Base-by-base conservation (phyloP, 2,113 vertebrate species). In the Cairina moschata region DNA sequence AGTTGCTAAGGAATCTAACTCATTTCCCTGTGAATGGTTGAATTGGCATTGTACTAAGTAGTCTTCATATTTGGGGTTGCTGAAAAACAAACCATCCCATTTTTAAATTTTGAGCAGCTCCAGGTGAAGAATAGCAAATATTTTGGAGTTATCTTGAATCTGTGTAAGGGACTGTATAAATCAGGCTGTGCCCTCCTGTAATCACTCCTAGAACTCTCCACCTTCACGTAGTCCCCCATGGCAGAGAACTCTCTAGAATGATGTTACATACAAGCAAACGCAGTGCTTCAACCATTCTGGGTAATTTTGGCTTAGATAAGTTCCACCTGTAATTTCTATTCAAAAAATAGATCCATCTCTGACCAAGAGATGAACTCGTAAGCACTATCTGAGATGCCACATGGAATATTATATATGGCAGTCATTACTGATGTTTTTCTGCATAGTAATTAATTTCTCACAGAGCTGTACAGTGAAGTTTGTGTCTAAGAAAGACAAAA, bases 401-500 rank as follows among this genome's bases (percentile, higher is more conserved):
- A 12, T 21, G 15, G 42, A 55, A 17, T 36, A 13, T 46, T 90
- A 26, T 12, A 40, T 21, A 36, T 65, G 50, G 36, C 40, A 93
- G 72, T 44, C 59, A 42, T 86, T 93, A 93, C 29, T 54, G 83
- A 66, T 88, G 32, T 4, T 94, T 94, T 44, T 23, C 59, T 48
- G 59, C 18, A 83, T 71, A 32, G 8, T 85, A 94, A 93, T 93
- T 89, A 95, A 52, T 59, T 42, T 84, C 66, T 96, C 21, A 29
- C 15, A 65, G 42, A 90, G 17, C 14, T 62, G 28, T 38, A 34
- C 18, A 67, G 26, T 68, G 68, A 69, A 58, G 36, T 38, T 56
- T 48, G 56, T 21, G 69, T 73, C 80, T 48, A 29, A 79, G 55
- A 36, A 90, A 94, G 67, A 67, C 16, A n/a, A 52, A 78, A 20